A percentile compares a stretch with the other conserved stretches of the same genome.
Evolutionary conservation across 2,888 invertebrate species (phyloP).

Genomic region (Drosophila quinaria): DNA sequence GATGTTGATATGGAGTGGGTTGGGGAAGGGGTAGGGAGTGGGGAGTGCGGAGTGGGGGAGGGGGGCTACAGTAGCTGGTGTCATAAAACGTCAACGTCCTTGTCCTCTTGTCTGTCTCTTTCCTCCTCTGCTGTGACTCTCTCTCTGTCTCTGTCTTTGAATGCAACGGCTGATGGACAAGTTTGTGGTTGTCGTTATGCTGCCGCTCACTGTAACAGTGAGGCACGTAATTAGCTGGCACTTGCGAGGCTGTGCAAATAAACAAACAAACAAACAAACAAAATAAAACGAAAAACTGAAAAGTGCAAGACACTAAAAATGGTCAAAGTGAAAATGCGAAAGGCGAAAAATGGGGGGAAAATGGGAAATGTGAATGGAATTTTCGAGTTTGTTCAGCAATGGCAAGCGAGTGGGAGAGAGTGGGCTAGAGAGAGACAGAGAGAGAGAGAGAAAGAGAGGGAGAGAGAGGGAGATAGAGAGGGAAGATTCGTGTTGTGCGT

Average conservation of each 20-base stretch:
- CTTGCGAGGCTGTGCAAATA: slow-evolving; percentile 45
- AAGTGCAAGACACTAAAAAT: slow-evolving; percentile 59
- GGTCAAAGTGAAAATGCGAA: slow-evolving; percentile 24
- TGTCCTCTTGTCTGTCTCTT: slow-evolving; percentile 7
- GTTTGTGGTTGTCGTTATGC: slow-evolving; percentile 28
- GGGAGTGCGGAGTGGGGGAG: not conserved
- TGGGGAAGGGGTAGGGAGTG: not conserved
- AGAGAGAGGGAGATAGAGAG: not conserved
- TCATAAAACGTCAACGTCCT: slow-evolving; percentile 54
- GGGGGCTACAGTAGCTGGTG: slow-evolving; percentile 25
- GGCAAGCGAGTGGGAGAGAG: not conserved
- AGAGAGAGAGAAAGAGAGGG: not conserved
- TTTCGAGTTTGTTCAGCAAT: slow-evolving; percentile 20
- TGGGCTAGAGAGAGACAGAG: not conserved
- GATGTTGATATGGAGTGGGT: not conserved
- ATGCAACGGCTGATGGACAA: slow-evolving; percentile 40
- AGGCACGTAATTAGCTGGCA: slow-evolving; percentile 60
- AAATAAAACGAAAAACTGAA: slow-evolving; percentile 31
- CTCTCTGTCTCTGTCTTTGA: not conserved
- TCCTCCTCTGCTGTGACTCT: not conserved
- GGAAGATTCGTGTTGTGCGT: slow-evolving; percentile 34
- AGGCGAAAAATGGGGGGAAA: not conserved
- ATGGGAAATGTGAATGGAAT: slow-evolving; percentile 20
- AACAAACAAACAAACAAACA: slow-evolving; percentile 26
- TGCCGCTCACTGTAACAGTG: slow-evolving; percentile 10